Conservation (phyloP, 2,797 vertebrate species). For the Sebastes vulpes region DNA sequence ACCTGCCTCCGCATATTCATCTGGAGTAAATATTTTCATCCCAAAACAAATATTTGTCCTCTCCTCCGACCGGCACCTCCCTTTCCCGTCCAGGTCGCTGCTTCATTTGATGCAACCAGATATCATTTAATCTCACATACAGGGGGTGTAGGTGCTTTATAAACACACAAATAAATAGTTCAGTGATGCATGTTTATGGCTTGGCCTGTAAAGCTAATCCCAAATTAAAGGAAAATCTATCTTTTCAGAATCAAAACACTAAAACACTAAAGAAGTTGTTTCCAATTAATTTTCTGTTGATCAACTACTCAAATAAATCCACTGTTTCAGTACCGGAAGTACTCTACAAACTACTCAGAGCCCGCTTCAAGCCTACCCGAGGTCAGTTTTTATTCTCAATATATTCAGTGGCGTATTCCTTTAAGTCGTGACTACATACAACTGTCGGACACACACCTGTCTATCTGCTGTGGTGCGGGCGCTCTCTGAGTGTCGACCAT, state of each 20-base stretch:
- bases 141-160: not conserved
- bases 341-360: not conserved
- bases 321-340: not conserved
- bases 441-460: constrained; percentile 79
- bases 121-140: not conserved
- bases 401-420: not conserved
- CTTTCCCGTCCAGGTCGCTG: not conserved
- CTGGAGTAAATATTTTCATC: constrained; percentile 62
- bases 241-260: not conserved
- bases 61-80: constrained; percentile 5
- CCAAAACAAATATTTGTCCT: constrained; percentile 65
- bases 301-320: not conserved
- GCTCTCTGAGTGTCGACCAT: constrained; percentile 86
- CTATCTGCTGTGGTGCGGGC: constrained; percentile 85
- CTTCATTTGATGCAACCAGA: constrained; percentile 8
- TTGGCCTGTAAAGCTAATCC: not conserved
- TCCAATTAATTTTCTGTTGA: not conserved
- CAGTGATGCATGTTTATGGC: not conserved
- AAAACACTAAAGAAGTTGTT: not conserved
- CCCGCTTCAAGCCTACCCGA: not conserved
- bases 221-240: not conserved
- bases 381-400: not conserved
- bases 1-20: constrained; percentile 37
- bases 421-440: no score
- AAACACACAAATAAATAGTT: not conserved